A percentile compares a stretch with the other conserved stretches of the same genome.
These are phyloP conservation scores for Acipenser ruthenus DNA, from an alignment of 2,797 vertebrate genomes.

Conservation along the genomic window DNA sequence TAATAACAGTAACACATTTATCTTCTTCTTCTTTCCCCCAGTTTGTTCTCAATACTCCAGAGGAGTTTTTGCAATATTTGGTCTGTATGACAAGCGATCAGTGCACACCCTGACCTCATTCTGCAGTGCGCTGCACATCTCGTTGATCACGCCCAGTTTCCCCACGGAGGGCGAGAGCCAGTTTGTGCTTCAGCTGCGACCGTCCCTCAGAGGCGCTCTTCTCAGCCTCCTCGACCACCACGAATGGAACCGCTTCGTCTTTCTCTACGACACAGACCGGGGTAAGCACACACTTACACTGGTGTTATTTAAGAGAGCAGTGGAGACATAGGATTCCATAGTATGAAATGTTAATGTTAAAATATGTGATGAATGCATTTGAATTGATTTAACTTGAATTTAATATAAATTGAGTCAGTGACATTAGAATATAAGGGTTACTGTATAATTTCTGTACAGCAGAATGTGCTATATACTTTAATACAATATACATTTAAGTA, in stretches of 20 bases:
- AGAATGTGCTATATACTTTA: too few species aligned
- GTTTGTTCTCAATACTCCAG: conserved; percentile 86
- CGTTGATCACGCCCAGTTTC: conserved; percentile 93
- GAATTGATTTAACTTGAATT: not conserved
- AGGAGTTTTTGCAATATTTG: conserved; percentile 97
- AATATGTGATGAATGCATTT: not conserved
- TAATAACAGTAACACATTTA: not conserved
- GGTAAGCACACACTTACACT: conserved; percentile 53
- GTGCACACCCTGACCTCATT: conserved; percentile 98
- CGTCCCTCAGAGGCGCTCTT: conserved; percentile 84
- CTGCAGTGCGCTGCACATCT: conserved; percentile 97
- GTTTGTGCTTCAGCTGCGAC: conserved; percentile 92
- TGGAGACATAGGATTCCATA: too few species aligned
- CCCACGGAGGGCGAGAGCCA: conserved; percentile 93
- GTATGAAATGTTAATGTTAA: too few species aligned
- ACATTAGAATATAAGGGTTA: too few species aligned
- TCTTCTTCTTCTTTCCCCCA: conserved; percentile 25
- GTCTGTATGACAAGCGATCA: conserved; percentile 96
- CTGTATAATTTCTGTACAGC: too few species aligned
- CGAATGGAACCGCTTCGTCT: conserved; percentile 94
- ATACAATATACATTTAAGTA: too few species aligned
- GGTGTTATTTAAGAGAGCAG: not conserved
- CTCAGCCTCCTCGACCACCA: conserved; percentile 92
- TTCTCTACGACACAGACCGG: conserved; percentile 96
- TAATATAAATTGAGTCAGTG: not conserved